Conservation (phyloP, 2,113 vertebrate genomes). For the Desmodus rotundus region DNA sequence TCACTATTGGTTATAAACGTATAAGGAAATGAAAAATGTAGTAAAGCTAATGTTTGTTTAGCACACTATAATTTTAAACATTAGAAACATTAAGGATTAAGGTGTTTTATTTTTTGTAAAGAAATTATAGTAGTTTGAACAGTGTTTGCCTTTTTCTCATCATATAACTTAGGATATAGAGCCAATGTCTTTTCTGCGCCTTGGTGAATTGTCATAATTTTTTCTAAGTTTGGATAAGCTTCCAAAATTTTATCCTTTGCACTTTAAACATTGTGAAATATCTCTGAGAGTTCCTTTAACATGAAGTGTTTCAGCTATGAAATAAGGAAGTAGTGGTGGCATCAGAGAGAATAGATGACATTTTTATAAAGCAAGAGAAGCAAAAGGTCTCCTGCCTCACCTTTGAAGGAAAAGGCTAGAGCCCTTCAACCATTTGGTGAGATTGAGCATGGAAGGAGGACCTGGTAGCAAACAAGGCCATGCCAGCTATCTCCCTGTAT, state of each 20-base stretch:
- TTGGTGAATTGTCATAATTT: neutral
- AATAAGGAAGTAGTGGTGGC: neutral
- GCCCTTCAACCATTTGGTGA: neutral
- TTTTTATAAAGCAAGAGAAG: neutral
- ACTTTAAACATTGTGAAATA: neutral
- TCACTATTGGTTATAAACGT: neutral
- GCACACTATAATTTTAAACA: neutral
- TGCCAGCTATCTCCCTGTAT: neutral
- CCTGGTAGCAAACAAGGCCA: neutral
- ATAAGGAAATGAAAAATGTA: neutral
- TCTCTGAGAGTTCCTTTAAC: neutral
- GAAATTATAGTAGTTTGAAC: neutral
- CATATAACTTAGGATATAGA: neutral
- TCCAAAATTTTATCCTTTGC: neutral
- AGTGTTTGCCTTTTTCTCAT: neutral
- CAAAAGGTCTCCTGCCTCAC: neutral
- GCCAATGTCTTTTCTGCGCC: neutral
- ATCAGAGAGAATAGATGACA: neutral
- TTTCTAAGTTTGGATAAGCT: neutral
- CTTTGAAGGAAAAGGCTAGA: neutral
- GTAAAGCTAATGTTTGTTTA: neutral
- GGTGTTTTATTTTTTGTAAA: neutral
- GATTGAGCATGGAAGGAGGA: neutral
- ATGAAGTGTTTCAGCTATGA: neutral
- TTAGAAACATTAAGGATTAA: neutral